Evolutionary conservation across 2,888 invertebrate species (phyloP).

Genomic region (Dynastes maya): DNA sequence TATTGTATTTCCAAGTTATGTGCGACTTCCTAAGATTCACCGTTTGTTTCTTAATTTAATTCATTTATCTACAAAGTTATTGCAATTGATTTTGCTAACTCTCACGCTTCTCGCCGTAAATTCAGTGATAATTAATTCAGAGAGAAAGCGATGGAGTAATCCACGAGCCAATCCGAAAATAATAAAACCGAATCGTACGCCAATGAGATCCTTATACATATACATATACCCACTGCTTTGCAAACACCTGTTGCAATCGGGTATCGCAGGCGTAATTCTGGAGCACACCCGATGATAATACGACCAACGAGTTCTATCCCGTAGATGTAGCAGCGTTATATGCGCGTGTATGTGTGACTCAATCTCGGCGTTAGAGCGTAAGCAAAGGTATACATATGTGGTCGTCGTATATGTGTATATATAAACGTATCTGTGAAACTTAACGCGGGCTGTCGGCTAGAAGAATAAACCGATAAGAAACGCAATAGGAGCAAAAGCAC

Average conservation of each 20-base stretch:
- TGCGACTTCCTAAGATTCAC: too few relatives aligned
- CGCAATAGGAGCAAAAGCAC: conserved; percentile 53
- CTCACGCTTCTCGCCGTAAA: not conserved
- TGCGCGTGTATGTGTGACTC: conserved; percentile 6
- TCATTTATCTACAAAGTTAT: too few relatives aligned
- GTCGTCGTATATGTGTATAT: not conserved
- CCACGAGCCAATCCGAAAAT: conserved; percentile 15
- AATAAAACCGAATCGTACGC: not conserved
- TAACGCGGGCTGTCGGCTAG: conserved; percentile 37
- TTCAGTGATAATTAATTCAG: not conserved
- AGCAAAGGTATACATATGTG: not conserved
- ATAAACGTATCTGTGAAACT: conserved; percentile 41
- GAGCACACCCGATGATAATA: conserved; percentile 31
- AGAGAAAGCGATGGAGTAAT: conserved; percentile 20
- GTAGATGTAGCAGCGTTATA: not conserved
- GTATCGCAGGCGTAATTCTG: conserved; percentile 26
- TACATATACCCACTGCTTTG: conserved; percentile 16
- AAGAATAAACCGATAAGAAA: conserved; percentile 49
- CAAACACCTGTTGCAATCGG: conserved; percentile 39
- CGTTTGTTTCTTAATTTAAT: too few relatives aligned
- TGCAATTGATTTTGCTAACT: too few relatives aligned
- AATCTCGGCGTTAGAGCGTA: conserved; percentile 21
- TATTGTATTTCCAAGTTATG: too few relatives aligned
- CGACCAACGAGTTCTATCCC: not conserved
- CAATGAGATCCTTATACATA: not conserved